Evolutionary conservation across 35 echinoderm and acorn worm species (phyloP).

Genomic region (Hemicentrotus pulcherrimus): DNA sequence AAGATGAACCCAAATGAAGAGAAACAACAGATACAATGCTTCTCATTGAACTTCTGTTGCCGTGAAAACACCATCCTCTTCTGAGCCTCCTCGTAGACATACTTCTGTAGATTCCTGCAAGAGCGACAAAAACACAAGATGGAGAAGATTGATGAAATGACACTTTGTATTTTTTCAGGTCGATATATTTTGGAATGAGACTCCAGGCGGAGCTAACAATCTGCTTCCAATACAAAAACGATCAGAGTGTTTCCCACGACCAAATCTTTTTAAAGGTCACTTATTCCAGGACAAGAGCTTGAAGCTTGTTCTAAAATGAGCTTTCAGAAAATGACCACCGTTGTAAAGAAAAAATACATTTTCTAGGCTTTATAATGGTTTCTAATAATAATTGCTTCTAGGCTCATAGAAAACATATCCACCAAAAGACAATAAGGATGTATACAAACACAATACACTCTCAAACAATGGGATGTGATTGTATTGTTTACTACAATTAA

Average conservation of each 20-base stretch:
- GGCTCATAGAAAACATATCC: background rate
- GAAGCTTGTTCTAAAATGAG: too few species aligned
- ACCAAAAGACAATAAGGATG: background rate
- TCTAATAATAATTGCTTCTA: too few species aligned
- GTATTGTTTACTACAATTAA: too few species aligned
- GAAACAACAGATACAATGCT: slow-evolving; percentile 95
- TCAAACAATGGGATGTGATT: too few species aligned
- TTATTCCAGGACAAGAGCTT: background rate
- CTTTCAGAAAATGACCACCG: too few species aligned
- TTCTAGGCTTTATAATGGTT: too few species aligned
- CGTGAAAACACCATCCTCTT: slow-evolving; percentile 91
- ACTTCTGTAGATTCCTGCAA: slow-evolving; percentile 74
- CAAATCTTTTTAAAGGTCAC: background rate
- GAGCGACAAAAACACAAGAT: slow-evolving; percentile 25
- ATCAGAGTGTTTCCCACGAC: background rate
- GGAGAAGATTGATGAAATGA: background rate
- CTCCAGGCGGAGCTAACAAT: background rate
- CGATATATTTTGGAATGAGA: background rate
- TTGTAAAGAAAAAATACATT: too few species aligned
- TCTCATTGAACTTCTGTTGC: slow-evolving; percentile 92
- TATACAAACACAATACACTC: background rate
- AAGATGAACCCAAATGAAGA: slow-evolving; percentile 92
- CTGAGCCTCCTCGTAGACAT: slow-evolving; percentile 82
- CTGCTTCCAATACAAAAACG: background rate
- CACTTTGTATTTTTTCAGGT: background rate